Evolutionary conservation across 1,140 invertebrate genomes (phyloP).

Genomic region (Drosophila orena): DNA sequence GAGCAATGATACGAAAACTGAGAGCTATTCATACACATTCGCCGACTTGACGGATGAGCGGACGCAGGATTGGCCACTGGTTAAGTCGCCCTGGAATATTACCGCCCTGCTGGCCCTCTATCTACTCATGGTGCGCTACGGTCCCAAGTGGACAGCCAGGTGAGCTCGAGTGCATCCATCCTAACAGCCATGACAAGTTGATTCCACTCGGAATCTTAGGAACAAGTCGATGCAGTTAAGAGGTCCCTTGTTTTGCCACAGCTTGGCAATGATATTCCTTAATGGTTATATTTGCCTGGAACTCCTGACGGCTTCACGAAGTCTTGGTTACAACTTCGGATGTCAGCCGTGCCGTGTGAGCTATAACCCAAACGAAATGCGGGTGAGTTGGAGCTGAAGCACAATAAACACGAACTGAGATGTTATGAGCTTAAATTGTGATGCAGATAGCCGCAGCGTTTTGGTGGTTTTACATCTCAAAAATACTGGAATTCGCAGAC

Average conservation of each 20-base stretch:
- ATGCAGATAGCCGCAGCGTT: slow-evolving; percentile 94
- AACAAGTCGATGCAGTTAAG: slow-evolving; percentile 92
- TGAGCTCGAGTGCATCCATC: slow-evolving; percentile 30
- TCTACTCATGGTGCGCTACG: slow-evolving; percentile 91
- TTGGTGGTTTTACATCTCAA: slow-evolving; percentile 99
- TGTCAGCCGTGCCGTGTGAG: slow-evolving; percentile 95
- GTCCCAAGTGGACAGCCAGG: slow-evolving; percentile 93
- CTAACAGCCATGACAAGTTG: slow-evolving; percentile 4
- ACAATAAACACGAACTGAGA: background rate
- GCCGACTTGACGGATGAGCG: slow-evolving; percentile 84
- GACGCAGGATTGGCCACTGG: slow-evolving; percentile 94
- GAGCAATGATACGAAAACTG: slow-evolving; percentile 32
- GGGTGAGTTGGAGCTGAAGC: slow-evolving; percentile 84
- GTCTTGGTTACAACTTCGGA: slow-evolving; percentile 93
- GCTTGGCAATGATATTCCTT: slow-evolving; percentile 92
- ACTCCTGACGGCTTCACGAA: slow-evolving; percentile 90
- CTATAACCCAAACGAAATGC: slow-evolving; percentile 92
- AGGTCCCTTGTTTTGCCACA: slow-evolving; percentile 93
- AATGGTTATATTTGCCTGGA: slow-evolving; percentile 94
- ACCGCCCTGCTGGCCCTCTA: slow-evolving; percentile 91
- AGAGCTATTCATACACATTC: slow-evolving; percentile 41
- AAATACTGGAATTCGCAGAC: slow-evolving; percentile 96
- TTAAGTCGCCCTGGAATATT: slow-evolving; percentile 93
- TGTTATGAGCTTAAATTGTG: background rate
- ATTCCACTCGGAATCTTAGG: slow-evolving; percentile 47